Evolutionary conservation across 1,140 invertebrate species (phyloP).

Genomic region (Oryctes rhinoceros): DNA sequence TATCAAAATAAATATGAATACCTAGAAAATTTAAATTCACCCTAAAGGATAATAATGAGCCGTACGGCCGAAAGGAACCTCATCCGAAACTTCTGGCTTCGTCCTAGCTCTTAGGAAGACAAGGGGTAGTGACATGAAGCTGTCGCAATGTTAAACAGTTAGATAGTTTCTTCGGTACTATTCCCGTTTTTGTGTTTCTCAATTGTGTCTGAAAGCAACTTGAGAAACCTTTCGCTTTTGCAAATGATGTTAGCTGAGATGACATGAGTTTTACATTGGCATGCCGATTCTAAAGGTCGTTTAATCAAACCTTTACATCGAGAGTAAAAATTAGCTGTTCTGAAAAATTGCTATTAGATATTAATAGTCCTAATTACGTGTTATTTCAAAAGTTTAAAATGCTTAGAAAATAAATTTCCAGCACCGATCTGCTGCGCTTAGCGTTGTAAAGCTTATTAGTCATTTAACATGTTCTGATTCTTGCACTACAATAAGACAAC

Average conservation of each 20-base stretch:
- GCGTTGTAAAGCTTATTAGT: too few relatives aligned
- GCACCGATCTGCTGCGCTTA: too few relatives aligned
- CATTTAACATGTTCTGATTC: too few relatives aligned
- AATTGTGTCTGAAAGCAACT: too few relatives aligned
- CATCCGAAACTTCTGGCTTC: conserved; percentile 46
- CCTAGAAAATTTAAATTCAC: conserved; percentile 44
- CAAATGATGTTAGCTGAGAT: conserved; percentile 50
- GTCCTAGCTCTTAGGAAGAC: conserved; percentile 50
- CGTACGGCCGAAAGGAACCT: conserved; percentile 49
- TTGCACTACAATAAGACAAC: too few relatives aligned
- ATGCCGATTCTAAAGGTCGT: too few relatives aligned
- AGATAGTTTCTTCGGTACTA: conserved; percentile 48
- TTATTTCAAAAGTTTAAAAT: too few relatives aligned
- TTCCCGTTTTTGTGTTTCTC: conserved; percentile 50
- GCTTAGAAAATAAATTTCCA: too few relatives aligned
- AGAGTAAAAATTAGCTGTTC: too few relatives aligned
- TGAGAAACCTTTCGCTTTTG: conserved; percentile 43
- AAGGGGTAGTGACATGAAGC: conserved; percentile 54
- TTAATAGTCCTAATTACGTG: too few relatives aligned
- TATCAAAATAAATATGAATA: conserved; percentile 50
- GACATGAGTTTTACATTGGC: too few relatives aligned
- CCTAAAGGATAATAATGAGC: conserved; percentile 50
- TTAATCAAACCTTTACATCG: not conserved
- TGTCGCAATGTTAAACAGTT: conserved; percentile 52
- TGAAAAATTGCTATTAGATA: too few relatives aligned